Conservation (phyloP, 2,113 vertebrate genomes). For the Gobiocypris rarus region DNA sequence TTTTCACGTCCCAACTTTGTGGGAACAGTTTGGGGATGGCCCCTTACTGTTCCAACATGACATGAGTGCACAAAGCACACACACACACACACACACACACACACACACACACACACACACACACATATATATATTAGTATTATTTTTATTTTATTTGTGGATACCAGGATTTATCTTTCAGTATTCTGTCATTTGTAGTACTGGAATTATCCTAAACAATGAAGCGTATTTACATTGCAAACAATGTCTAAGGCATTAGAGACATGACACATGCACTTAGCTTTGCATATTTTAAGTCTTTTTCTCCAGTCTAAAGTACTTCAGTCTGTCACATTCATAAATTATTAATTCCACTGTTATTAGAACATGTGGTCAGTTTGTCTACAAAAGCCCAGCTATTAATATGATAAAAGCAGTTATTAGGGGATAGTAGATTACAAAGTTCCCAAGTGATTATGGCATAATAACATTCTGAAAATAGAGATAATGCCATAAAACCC, state of each 20-base stretch:
- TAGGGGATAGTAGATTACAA: constrained; percentile 22
- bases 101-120: too few relatives aligned
- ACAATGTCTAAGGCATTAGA: constrained; percentile 32
- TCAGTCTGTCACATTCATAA: constrained; percentile 65
- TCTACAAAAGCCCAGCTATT: constrained; percentile 70
- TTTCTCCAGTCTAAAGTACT: constrained; percentile 60
- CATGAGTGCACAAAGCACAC: too few relatives aligned
- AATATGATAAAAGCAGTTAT: constrained; percentile 65
- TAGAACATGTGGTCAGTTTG: constrained; percentile 65
- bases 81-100: too few relatives aligned
- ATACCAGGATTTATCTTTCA: neutral
- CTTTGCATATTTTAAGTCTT: constrained; percentile 35
- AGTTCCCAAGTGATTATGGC: constrained; percentile 38
- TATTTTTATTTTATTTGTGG: too few relatives aligned
- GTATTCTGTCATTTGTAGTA: neutral
- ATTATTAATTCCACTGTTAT: constrained; percentile 71
- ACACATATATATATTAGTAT: too few relatives aligned
- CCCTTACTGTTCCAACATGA: too few relatives aligned
- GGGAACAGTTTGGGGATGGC: too few relatives aligned
- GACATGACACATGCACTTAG: constrained; percentile 38
- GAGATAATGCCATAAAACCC: constrained; percentile 16
- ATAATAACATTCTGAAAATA: constrained; percentile 14
- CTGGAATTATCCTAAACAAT: constrained; percentile 5
- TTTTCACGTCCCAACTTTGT: too few relatives aligned
- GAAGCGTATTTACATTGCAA: neutral